Conservation (phyloP, 92 coral and sea anemone genomes). For the Diadumene lineata region DNA sequence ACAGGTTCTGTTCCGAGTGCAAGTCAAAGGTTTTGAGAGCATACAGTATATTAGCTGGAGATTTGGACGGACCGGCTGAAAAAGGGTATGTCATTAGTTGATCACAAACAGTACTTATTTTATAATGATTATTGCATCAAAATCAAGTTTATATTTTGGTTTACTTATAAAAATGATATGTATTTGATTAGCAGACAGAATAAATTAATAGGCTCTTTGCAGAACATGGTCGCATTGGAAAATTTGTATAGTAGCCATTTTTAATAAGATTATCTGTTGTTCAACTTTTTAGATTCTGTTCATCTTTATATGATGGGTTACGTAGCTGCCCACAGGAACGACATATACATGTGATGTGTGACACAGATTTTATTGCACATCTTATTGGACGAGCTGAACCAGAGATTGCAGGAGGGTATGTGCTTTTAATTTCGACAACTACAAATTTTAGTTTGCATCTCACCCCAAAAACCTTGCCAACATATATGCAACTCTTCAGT, state of each 20-base stretch:
- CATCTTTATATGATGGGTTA: constrained; percentile 89
- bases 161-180: too few relatives aligned
- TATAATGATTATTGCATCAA: too few relatives aligned
- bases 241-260: too few relatives aligned
- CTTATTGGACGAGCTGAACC: constrained; percentile 96
- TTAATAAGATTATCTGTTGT: neutral
- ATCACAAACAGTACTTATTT: too few relatives aligned
- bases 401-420: constrained; percentile 96
- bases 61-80: constrained; percentile 93
- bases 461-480: too few relatives aligned
- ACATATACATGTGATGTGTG: constrained; percentile 92
- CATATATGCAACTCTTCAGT: too few relatives aligned
- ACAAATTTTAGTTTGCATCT: too few relatives aligned
- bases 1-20: constrained; percentile 94
- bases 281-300: constrained; percentile 60
- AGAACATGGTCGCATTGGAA: too few relatives aligned
- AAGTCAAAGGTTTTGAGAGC: constrained; percentile 94
- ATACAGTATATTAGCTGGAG: constrained; percentile 92
- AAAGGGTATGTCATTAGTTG: constrained; percentile 92
- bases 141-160: too few relatives aligned
- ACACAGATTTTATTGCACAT: constrained; percentile 89
- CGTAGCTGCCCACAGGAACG: constrained; percentile 93
- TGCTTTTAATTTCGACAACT: too few relatives aligned
- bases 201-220: too few relatives aligned
- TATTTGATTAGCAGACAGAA: too few relatives aligned